Percentiles rank a stretch among this genome's conserved stretches.
Conservation (phyloP, 2,888 invertebrate species). For the Allophyes oxyacanthae region DNA sequence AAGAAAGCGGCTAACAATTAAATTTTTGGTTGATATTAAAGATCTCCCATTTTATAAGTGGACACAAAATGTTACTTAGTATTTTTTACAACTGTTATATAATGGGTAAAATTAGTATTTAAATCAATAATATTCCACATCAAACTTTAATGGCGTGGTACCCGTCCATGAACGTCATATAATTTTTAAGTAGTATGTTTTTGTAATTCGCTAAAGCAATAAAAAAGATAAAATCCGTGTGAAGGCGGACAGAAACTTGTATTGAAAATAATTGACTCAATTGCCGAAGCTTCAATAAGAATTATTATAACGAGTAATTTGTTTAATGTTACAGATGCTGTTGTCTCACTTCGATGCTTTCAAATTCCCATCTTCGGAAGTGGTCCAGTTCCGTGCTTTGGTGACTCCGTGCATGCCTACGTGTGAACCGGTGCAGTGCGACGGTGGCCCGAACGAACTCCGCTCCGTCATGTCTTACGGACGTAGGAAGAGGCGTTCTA, state of each 20-base stretch:
- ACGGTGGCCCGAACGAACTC: conserved; percentile 95
- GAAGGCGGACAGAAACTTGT: conserved; percentile 27
- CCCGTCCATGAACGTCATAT: conserved; percentile 22
- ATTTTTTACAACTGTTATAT: conserved; percentile 3
- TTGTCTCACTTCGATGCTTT: conserved; percentile 98
- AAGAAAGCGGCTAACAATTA: conserved; percentile 47
- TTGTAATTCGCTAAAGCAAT: conserved; percentile 16
- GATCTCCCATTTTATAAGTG: conserved; percentile 1
- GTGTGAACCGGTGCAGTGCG: conserved; percentile 97
- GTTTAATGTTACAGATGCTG: conserved; percentile 90
- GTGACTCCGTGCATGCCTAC: conserved; percentile 98
- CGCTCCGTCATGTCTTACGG: conserved; percentile 95
- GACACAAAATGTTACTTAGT: too few species aligned
- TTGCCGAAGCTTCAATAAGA: conserved; percentile 18
- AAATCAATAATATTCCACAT: conserved; percentile 16
- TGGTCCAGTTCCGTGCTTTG: conserved; percentile 98
- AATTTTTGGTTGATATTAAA: not conserved
- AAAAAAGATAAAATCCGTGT: conserved; percentile 37
- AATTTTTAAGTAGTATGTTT: conserved; percentile 27
- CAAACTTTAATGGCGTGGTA: conserved; percentile 31
- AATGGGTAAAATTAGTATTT: conserved; percentile 8
- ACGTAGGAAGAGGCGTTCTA: conserved; percentile 93
- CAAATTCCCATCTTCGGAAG: conserved; percentile 98
- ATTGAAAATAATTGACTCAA: conserved; percentile 42
- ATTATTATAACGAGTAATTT: conserved; percentile 34